These are phyloP conservation scores for Onychostruthus taczanowskii DNA, from an alignment of 2,113 vertebrate genomes.

Conservation along the genomic window DNA sequence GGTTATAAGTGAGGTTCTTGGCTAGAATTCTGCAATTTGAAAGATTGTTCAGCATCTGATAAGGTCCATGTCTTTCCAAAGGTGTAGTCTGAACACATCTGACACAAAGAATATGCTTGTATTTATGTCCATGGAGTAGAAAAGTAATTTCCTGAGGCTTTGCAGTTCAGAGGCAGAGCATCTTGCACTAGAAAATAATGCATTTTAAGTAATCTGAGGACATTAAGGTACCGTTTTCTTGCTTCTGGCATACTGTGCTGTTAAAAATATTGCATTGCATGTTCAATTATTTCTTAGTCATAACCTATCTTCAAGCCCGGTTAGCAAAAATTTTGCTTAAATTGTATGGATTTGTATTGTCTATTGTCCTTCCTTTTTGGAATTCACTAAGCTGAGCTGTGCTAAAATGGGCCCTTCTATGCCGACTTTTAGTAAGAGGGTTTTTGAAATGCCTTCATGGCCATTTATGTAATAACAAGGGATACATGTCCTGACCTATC, in stretches of 20 bases:
- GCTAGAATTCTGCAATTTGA: background rate
- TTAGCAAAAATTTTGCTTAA: background rate
- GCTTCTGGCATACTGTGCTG: background rate
- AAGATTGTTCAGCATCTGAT: background rate
- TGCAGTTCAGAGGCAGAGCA: background rate
- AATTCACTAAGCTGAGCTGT: background rate
- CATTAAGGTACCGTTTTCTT: background rate
- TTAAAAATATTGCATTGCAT: background rate
- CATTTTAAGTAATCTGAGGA: background rate
- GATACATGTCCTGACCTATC: background rate
- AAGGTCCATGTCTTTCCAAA: background rate
- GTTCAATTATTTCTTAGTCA: background rate
- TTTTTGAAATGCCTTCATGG: background rate
- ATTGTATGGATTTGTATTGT: background rate
- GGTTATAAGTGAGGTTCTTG: background rate
- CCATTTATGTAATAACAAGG: slow-evolving; percentile 12
- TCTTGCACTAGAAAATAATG: background rate
- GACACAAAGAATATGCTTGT: background rate
- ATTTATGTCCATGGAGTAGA: background rate
- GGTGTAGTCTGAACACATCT: background rate
- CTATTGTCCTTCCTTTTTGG: background rate
- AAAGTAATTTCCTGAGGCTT: background rate
- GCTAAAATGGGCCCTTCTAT: background rate
- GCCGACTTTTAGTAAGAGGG: background rate
- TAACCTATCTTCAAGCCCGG: background rate